Percentiles rank a stretch among this genome's conserved stretches.
phyloP scores from a whole-genome alignment of 2,888 invertebrate genomes.

The Clepsis dumicolana region DNA sequence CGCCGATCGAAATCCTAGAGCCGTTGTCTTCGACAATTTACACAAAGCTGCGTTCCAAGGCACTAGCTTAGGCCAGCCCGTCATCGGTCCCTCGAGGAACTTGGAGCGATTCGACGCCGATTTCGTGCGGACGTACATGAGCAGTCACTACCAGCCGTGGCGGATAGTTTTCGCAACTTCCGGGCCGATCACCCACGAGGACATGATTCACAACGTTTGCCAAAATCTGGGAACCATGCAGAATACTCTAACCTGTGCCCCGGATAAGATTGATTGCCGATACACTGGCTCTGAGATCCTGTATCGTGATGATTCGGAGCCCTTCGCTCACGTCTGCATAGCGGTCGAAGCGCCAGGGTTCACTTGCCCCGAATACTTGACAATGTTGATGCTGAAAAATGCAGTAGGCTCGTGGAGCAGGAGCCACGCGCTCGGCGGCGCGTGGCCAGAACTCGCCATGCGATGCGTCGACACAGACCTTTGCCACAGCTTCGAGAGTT shows the following conservation, averaged over 20 bases:
- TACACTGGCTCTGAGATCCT: constrained; percentile 57
- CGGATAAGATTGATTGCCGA: constrained; percentile 54
- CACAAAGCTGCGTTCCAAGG: constrained; percentile 80
- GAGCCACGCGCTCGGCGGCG: constrained; percentile 61
- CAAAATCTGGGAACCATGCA: constrained; percentile 79
- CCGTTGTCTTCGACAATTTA: constrained; percentile 77
- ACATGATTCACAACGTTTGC: constrained; percentile 86
- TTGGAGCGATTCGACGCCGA: constrained; percentile 79
- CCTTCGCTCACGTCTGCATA: constrained; percentile 73
- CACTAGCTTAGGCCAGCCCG: constrained; percentile 69
- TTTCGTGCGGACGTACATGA: constrained; percentile 56
- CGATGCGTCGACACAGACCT: constrained; percentile 59
- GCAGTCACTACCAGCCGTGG: constrained; percentile 68
- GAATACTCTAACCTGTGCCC: constrained; percentile 42
- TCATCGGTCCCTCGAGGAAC: constrained; percentile 89
- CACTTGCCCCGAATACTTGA: constrained; percentile 61
- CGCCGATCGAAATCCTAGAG: constrained; percentile 66
- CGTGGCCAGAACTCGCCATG: constrained; percentile 62
- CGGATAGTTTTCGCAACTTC: constrained; percentile 91
- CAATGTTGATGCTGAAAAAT: constrained; percentile 65
- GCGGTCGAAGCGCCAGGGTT: constrained; percentile 79
- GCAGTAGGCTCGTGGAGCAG: constrained; percentile 75
- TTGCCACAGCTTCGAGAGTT: constrained; percentile 74
- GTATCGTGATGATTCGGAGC: constrained; percentile 74
- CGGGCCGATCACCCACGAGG: constrained; percentile 89